Evolutionary conservation across 2,797 vertebrate species (phyloP).

Genomic region (Fratercula arctica): DNA sequence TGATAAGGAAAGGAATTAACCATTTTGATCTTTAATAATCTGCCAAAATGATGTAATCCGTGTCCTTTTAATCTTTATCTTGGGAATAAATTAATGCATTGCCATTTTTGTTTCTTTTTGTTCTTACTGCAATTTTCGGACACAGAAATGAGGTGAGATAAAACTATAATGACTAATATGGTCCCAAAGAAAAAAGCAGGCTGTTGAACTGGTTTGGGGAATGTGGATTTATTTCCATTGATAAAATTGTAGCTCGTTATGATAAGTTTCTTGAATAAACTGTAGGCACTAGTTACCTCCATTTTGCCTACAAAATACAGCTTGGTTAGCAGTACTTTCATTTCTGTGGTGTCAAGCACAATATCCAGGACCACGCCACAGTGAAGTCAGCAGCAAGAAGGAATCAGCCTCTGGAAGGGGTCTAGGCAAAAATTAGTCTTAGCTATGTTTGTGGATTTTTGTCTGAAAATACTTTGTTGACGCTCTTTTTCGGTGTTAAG

Average conservation of each 20-base stretch:
- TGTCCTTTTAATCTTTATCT: conserved; percentile 20
- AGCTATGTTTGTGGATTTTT: neutral
- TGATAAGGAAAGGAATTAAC: conserved; percentile 31
- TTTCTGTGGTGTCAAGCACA: neutral
- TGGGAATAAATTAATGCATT: neutral
- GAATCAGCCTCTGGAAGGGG: neutral
- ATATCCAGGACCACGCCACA: neutral
- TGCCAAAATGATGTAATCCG: neutral
- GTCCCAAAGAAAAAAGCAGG: neutral
- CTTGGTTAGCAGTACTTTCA: neutral
- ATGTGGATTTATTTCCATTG: neutral
- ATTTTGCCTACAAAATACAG: neutral
- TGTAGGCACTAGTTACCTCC: neutral
- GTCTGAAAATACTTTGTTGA: neutral
- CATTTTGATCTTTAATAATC: conserved; percentile 18
- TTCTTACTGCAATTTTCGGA: neutral
- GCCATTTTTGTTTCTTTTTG: neutral
- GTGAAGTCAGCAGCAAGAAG: neutral
- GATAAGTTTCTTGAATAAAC: neutral
- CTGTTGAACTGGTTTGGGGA: neutral
- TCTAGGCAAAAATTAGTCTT: neutral
- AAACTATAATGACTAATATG: neutral
- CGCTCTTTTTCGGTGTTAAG: neutral
- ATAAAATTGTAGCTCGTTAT: neutral
- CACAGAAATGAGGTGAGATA: neutral